A percentile compares a stretch with the other conserved stretches of the same genome.
Evolutionary conservation across 2,888 invertebrate species (phyloP).

Genomic region (Cyclophora punctaria): DNA sequence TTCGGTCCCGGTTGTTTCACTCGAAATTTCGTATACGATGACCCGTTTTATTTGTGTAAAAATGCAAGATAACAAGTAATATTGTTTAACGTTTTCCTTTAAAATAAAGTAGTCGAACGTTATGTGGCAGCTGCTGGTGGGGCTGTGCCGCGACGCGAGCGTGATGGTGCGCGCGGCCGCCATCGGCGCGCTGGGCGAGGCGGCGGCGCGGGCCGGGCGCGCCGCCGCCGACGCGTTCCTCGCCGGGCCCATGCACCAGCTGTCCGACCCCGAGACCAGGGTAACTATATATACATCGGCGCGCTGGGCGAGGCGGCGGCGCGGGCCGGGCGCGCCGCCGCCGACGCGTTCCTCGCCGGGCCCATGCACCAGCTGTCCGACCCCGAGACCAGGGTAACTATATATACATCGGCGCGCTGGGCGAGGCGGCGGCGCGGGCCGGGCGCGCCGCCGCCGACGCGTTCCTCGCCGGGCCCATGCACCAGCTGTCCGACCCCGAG

Average conservation of each 20-base stretch:
- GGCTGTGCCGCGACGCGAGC: conserved; percentile 61
- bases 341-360: conserved; percentile 57
- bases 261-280: conserved; percentile 62
- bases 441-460: conserved; percentile 40
- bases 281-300: too few species aligned
- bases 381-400: conserved; percentile 63
- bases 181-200: conserved; percentile 47
- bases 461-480: conserved; percentile 57
- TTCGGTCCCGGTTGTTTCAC: too few species aligned
- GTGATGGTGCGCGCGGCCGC: conserved; percentile 58
- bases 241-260: conserved; percentile 57
- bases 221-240: conserved; percentile 51
- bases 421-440: conserved; percentile 26
- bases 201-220: conserved; percentile 32
- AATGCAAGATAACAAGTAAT: background rate
- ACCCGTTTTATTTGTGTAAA: background rate
- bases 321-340: conserved; percentile 27
- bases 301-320: conserved; percentile 37
- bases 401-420: too few species aligned
- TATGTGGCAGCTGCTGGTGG: conserved; percentile 43
- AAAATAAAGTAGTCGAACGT: background rate
- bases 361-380: conserved; percentile 62
- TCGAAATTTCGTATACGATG: too few species aligned
- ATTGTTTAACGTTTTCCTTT: background rate
- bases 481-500: conserved; percentile 62